These are phyloP conservation scores for Octodonta nipae DNA, from an alignment of 2,888 invertebrate genomes.

Conservation along the genomic window DNA sequence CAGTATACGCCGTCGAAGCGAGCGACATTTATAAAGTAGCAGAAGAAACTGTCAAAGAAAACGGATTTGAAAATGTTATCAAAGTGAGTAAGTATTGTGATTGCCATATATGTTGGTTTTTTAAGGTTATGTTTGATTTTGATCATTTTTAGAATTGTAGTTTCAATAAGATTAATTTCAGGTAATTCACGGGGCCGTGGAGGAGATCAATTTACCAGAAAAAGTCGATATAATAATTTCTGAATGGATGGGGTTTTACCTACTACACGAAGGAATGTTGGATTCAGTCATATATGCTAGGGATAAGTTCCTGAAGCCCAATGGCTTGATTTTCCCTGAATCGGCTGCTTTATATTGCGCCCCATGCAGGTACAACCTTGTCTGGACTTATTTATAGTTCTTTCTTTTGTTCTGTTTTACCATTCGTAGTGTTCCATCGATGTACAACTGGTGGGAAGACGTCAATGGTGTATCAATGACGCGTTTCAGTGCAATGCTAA, in stretches of 20 bases:
- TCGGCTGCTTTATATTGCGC: slow-evolving; percentile 53
- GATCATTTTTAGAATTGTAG: slow-evolving; percentile 13
- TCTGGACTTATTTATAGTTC: slow-evolving; percentile 1
- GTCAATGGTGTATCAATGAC: slow-evolving; percentile 71
- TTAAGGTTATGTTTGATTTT: neutral
- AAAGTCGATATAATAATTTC: slow-evolving; percentile 83
- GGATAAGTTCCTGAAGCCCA: slow-evolving; percentile 62
- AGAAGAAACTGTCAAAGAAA: slow-evolving; percentile 54
- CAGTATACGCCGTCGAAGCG: slow-evolving; percentile 77
- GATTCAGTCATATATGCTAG: slow-evolving; percentile 75
- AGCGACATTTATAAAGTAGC: slow-evolving; percentile 55
- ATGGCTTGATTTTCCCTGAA: slow-evolving; percentile 64
- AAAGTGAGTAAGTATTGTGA: slow-evolving; percentile 38
- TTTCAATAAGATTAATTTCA: slow-evolving; percentile 23
- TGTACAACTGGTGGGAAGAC: slow-evolving; percentile 62
- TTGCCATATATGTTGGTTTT: neutral
- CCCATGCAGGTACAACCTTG: slow-evolving; percentile 36
- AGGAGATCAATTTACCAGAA: slow-evolving; percentile 56
- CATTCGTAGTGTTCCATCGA: slow-evolving; percentile 44
- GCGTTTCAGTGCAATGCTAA: slow-evolving; percentile 47
- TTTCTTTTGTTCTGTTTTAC: neutral
- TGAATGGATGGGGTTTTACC: slow-evolving; percentile 97
- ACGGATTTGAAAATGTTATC: slow-evolving; percentile 50
- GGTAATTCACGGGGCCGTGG: slow-evolving; percentile 63
- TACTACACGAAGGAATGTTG: slow-evolving; percentile 90